Conservation (phyloP, 2,888 invertebrate species). For the Dyspetes luteomarginatus region DNA sequence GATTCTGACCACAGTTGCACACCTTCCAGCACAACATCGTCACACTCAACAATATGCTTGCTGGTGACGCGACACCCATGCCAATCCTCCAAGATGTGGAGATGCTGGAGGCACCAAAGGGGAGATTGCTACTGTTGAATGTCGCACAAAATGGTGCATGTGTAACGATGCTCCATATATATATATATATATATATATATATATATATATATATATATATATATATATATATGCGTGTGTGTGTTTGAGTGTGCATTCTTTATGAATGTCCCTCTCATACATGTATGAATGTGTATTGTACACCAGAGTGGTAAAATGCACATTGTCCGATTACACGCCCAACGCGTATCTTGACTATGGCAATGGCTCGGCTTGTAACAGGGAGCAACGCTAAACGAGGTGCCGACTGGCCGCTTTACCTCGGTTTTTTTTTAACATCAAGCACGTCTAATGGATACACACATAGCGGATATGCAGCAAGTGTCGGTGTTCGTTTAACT, state of each 20-base stretch:
- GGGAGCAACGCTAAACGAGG: slow-evolving; percentile 47
- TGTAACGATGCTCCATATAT: slow-evolving; percentile 32
- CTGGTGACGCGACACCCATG: slow-evolving; percentile 22
- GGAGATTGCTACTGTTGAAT: slow-evolving; percentile 28
- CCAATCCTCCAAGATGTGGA: slow-evolving; percentile 16
- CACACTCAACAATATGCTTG: slow-evolving; percentile 23
- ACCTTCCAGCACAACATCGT: slow-evolving; percentile 15
- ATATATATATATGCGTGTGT: no score
- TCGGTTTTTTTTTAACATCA: slow-evolving; percentile 48
- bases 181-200: no score
- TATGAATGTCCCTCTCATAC: slow-evolving; percentile 25
- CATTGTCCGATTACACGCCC: slow-evolving; percentile 54
- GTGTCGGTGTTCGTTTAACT: slow-evolving; percentile 57
- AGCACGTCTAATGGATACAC: slow-evolving; percentile 59
- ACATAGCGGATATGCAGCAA: slow-evolving; percentile 27
- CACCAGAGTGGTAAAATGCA: slow-evolving; percentile 45
- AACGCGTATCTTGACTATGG: slow-evolving; percentile 38
- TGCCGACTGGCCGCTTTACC: slow-evolving; percentile 48
- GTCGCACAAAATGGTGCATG: slow-evolving; percentile 31
- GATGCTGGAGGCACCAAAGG: slow-evolving; percentile 22
- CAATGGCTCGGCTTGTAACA: not conserved
- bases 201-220: no score
- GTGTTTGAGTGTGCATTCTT: slow-evolving; percentile 49
- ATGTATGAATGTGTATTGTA: slow-evolving; percentile 12
- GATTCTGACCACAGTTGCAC: slow-evolving; percentile 11